phyloP scores from a whole-genome alignment of 2,113 vertebrate genomes.

The Oreotragus oreotragus region DNA sequence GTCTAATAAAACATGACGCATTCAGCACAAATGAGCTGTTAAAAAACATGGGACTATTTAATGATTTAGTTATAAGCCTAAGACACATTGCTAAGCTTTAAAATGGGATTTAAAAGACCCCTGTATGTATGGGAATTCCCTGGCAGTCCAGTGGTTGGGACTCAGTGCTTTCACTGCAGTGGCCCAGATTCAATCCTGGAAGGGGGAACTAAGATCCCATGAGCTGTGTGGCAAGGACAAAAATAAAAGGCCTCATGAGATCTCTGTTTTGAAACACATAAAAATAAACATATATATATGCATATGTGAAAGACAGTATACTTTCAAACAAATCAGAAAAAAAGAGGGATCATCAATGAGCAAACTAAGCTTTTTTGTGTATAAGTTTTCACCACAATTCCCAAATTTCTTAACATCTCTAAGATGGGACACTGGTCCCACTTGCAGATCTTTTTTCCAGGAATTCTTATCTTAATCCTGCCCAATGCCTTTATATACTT shows the following conservation, averaged over 20 bases:
- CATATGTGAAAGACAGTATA: background rate
- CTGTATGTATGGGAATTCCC: background rate
- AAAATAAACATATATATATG: background rate
- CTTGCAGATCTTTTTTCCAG: background rate
- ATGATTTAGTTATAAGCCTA: background rate
- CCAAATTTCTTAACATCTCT: background rate
- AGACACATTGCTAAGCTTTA: background rate
- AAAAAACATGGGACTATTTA: background rate
- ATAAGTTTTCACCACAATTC: background rate
- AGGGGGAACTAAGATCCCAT: background rate
- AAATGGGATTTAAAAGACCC: background rate
- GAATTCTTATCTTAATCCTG: background rate
- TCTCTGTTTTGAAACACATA: background rate
- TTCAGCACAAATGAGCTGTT: conserved; percentile 23
- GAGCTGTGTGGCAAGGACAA: background rate
- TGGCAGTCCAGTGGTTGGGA: background rate
- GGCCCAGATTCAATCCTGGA: background rate
- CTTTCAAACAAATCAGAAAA: background rate
- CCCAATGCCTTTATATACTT: background rate
- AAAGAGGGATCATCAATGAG: background rate
- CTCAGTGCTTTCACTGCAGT: background rate
- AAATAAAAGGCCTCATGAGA: background rate
- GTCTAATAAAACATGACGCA: background rate
- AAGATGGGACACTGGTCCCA: background rate
- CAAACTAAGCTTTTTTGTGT: background rate